phyloP scores from a whole-genome alignment of 2,797 vertebrate genomes.

The Pseudomugil tenellus region DNA sequence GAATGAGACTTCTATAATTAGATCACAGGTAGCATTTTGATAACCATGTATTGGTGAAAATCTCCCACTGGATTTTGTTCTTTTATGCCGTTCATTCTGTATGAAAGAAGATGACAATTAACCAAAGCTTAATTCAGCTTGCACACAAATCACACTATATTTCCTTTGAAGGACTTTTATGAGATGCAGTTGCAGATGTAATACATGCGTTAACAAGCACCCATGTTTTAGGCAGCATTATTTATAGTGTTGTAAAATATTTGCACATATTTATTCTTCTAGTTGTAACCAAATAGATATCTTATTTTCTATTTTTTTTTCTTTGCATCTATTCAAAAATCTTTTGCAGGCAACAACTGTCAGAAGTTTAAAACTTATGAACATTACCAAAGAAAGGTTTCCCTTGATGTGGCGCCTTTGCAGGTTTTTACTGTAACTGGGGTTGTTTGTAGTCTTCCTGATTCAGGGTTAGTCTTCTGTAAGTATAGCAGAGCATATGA shows the following conservation, averaged over 20 bases:
- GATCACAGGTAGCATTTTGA: conserved; percentile 44
- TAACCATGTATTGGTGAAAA: conserved; percentile 5
- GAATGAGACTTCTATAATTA: conserved; percentile 66
- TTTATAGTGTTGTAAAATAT: conserved; percentile 11
- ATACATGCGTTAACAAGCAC: conserved; percentile 5
- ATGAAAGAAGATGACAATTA: conserved; percentile 4
- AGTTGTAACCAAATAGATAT: not conserved
- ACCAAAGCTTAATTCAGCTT: conserved; percentile 12
- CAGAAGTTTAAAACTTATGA: not conserved
- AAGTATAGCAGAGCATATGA: not conserved
- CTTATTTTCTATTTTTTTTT: not conserved
- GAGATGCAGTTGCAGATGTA: conserved; percentile 7
- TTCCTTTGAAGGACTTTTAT: not conserved
- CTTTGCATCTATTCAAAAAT: not conserved
- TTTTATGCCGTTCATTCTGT: conserved; percentile 14
- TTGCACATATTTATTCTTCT: not conserved
- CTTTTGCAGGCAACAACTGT: not conserved
- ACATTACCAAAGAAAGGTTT: not conserved
- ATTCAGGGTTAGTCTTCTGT: not conserved
- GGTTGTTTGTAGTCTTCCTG: not conserved
- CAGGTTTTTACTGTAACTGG: not conserved
- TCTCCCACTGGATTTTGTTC: conserved; percentile 16
- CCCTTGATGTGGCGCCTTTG: not conserved
- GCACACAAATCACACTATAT: conserved; percentile 1
- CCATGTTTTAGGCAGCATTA: conserved; percentile 27